Evolutionary conservation across 2,888 invertebrate species (phyloP), one percentile per base, ranked within the genome.

Genomic region (Oxycera nigricornis): DNA sequence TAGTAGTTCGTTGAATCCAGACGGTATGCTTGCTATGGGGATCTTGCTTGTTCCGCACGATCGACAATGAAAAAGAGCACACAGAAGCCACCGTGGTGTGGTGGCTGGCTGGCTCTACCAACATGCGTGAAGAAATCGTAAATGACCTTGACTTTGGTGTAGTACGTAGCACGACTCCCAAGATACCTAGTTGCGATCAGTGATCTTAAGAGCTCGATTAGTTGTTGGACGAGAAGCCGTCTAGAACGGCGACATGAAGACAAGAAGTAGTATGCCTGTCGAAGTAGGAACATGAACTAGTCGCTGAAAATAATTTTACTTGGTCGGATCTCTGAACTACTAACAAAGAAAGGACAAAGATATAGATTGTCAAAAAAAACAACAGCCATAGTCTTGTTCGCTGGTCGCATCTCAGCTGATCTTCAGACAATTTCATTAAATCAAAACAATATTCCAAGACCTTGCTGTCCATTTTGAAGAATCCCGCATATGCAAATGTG

Each of bases 61-160:
- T 41, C 24, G 35, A 30, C 9, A 61, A n/a, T n/a, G n/a, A n/a
- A n/a, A n/a, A n/a, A n/a, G n/a, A n/a, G n/a, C n/a, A n/a, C n/a
- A n/a, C n/a, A n/a, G n/a, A n/a, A n/a, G n/a, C n/a, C n/a, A n/a
- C n/a, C n/a, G n/a, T n/a, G n/a, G n/a, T n/a, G 26, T 35, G n/a
- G 20, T 24, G 26, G 2, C 14, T 9, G 24, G 17, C 22, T 7
- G 22, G 28, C 14, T 1, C 1, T 24, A 7, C 9, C n/a, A 41
- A 14, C 22, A 65, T 65, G 65, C 65, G 65, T 65, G 41, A 65
- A 41, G 65, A 41, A 41, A 24, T 65, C 28, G 39, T 41, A 11
- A 65, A 65, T 65, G 65, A 65, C 65, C 65, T 65, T 65, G 65
- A 65, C 65, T 65, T 65, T 65, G 61, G 61, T 35, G 24, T 55